phyloP scores from a whole-genome alignment of 2,888 invertebrate genomes.

The Amaurobius ferox region DNA sequence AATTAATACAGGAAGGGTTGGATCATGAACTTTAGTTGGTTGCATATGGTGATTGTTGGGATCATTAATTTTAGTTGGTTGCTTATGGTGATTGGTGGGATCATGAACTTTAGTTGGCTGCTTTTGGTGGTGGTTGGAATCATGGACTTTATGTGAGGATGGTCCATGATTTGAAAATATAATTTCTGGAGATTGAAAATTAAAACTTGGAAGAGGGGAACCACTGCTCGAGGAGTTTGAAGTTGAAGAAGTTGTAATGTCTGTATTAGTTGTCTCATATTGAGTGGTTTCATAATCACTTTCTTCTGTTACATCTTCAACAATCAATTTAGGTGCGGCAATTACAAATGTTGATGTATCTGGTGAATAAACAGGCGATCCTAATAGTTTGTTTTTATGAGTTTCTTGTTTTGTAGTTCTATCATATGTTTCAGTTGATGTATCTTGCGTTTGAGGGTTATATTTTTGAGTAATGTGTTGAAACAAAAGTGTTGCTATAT shows the following conservation, averaged over 20 bases:
- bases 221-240: background rate
- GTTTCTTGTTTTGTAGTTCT: background rate
- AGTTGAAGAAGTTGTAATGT: background rate
- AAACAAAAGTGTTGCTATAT: conserved; percentile 48
- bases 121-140: no score
- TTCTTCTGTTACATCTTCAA: conserved; percentile 31
- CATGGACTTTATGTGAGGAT: no score
- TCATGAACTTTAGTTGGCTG: background rate
- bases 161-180: conserved; percentile 53
- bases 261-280: conserved; percentile 4
- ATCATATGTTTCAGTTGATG: conserved; percentile 1
- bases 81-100: no score
- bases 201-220: conserved; percentile 29
- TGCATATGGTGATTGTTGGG: conserved; percentile 18
- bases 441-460: conserved; percentile 24
- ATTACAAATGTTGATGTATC: conserved; percentile 22
- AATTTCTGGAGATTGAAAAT: conserved; percentile 39
- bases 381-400: background rate
- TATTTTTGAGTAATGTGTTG: conserved; percentile 42
- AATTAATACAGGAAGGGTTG: conserved; percentile 34
- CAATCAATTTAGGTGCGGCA: conserved; percentile 65
- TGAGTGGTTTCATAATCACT: background rate
- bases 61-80: no score
- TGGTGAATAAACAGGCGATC: background rate
- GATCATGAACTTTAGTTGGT: background rate